Evolutionary conservation across 2,113 vertebrate genomes (phyloP).

Genomic region (Salvelinus sp.): DNA sequence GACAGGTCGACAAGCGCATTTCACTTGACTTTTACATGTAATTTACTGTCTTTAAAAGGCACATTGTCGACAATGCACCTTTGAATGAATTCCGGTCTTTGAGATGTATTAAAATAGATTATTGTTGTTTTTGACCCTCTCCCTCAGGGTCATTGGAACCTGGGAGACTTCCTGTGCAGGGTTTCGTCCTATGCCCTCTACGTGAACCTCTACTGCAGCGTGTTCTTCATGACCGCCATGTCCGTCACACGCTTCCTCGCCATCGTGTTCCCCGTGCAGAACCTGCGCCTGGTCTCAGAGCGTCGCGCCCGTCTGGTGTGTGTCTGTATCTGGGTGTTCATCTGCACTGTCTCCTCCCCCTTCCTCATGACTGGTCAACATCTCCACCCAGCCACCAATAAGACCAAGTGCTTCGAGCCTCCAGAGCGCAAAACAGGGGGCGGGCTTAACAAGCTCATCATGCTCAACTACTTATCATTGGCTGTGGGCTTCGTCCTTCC

Average conservation of each 20-base stretch:
- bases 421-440: constrained; percentile 38
- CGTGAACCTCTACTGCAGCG: constrained; percentile 95
- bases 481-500: constrained; percentile 85
- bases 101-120: too few relatives aligned
- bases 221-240: constrained; percentile 96
- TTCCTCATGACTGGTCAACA: constrained; percentile 77
- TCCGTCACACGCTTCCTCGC: constrained; percentile 93
- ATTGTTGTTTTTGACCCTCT: too few relatives aligned
- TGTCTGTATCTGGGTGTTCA: constrained; percentile 83
- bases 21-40: too few relatives aligned
- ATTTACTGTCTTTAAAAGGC: too few relatives aligned
- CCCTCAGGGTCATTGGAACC: constrained; percentile 79
- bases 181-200: constrained; percentile 88
- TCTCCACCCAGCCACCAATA: constrained; percentile 66
- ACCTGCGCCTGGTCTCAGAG: constrained; percentile 79
- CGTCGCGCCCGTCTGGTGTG: constrained; percentile 80
- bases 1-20: too few relatives aligned
- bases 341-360: constrained; percentile 80
- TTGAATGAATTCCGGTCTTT: too few relatives aligned
- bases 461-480: constrained; percentile 84
- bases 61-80: too few relatives aligned
- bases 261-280: constrained; percentile 90
- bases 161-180: constrained; percentile 86
- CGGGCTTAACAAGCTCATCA: constrained; percentile 52
- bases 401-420: constrained; percentile 93